phyloP scores from a whole-genome alignment of 1,140 invertebrate genomes.

The Branchinecta lynchi region DNA sequence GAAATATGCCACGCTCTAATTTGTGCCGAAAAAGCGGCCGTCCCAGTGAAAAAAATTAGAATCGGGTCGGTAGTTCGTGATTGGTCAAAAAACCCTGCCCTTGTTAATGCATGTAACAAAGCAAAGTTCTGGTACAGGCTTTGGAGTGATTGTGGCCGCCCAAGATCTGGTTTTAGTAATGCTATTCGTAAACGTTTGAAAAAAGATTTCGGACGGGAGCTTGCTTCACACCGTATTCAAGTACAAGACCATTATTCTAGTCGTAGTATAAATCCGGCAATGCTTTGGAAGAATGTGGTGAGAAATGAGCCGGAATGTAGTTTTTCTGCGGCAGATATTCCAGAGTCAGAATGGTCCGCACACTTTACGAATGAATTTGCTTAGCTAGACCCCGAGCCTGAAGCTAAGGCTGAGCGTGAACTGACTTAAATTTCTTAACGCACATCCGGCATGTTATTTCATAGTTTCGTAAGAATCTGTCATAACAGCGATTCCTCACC shows the following conservation, averaged over 20 bases:
- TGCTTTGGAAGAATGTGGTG: conserved; percentile 1
- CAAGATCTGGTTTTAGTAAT: not conserved
- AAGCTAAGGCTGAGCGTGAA: conserved; percentile 8
- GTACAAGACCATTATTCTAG: conserved; percentile 5
- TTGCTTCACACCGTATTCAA: not conserved
- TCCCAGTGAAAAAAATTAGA: not conserved
- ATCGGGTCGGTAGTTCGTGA: not conserved
- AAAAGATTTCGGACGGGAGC: not conserved
- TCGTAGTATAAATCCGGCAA: not conserved
- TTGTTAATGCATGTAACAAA: conserved; percentile 6
- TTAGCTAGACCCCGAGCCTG: not conserved
- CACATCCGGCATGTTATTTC: not conserved
- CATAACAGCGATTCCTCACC: not conserved
- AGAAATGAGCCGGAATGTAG: not conserved
- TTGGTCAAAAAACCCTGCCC: not conserved
- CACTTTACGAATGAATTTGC: conserved; percentile 1
- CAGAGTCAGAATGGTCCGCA: conserved; percentile 8
- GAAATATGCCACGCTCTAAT: not conserved
- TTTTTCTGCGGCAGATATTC: not conserved
- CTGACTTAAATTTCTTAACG: not conserved
- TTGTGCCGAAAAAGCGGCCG: not conserved
- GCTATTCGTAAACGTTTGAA: not conserved
- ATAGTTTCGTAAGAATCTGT: not conserved
- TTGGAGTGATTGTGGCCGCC: not conserved
- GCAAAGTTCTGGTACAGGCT: not conserved